Percentiles rank a stretch among this genome's conserved stretches.
These are phyloP conservation scores for Tenrec ecaudatus DNA, from an alignment of 2,113 vertebrate genomes.

Conservation along the genomic window DNA sequence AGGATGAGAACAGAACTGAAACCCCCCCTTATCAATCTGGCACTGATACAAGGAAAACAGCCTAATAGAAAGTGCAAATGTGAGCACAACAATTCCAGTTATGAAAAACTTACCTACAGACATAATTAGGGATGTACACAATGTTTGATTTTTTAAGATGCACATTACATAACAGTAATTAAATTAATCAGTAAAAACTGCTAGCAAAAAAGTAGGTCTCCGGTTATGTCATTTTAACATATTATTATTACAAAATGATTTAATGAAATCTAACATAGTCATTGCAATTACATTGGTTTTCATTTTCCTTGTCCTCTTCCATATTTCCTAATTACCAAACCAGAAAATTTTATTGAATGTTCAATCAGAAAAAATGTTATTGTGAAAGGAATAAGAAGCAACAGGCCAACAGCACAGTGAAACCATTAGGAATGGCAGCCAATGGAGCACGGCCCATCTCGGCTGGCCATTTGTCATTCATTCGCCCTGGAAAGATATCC, in stretches of 20 bases:
- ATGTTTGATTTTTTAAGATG: conserved; percentile 51
- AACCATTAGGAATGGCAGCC: background rate
- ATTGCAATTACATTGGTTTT: conserved; percentile 20
- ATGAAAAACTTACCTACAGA: conserved; percentile 2
- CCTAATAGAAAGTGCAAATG: background rate
- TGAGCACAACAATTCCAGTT: background rate
- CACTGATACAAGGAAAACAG: background rate
- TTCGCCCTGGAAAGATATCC: background rate
- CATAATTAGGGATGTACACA: background rate
- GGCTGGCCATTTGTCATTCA: background rate
- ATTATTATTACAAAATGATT: conserved; percentile 1
- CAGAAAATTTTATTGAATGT: background rate
- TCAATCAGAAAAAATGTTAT: conserved; percentile 35
- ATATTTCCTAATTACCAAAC: conserved; percentile 19
- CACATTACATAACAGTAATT: background rate
- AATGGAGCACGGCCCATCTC: background rate
- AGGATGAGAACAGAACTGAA: background rate
- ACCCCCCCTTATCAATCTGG: background rate
- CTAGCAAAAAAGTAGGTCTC: background rate
- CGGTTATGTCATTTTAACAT: background rate
- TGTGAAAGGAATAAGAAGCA: background rate
- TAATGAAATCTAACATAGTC: background rate
- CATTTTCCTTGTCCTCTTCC: background rate
- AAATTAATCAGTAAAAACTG: conserved; percentile 16
- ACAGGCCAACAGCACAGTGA: background rate